Base-by-base conservation (phyloP, 2,113 vertebrate genomes). In the Phyllostomus hastatus region DNA sequence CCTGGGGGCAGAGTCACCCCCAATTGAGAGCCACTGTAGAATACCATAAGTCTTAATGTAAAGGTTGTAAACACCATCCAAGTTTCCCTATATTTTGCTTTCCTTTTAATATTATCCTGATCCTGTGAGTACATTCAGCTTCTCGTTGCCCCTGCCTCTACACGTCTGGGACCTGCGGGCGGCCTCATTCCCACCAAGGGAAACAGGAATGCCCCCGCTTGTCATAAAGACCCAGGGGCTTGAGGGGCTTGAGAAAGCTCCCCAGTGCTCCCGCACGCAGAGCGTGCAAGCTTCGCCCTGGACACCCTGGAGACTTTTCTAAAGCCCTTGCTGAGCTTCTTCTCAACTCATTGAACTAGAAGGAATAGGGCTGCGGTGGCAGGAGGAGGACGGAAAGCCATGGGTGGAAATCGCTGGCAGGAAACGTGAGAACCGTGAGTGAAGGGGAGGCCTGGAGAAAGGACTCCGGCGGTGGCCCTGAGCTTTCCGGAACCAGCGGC, bases 401-500 rank as follows among this genome's bases (percentile, higher is more conserved):
- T 48, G 57, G 52, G 33, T 82, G 79, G 80, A 12, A n/a, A 9
- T 84, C 69, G 41, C 73, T 73, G 8, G 28, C 84, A 80, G 70
- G 90, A 46, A 64, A 75, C 46, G 66, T 48, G 31, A 70, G 76
- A 70, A 20, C 73, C 67, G 46, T 3, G 0, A 1, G 1, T 10
- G 81, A 54, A 92, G 28, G 89, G 61, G 26, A 35, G 64, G 33
- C 7, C 9, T 67, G n/a, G 22, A 19, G 28, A 28, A 78, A 33
- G 52, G 50, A 20, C 5, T 26, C 20, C 0, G 35, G 33, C 2
- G 1, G 52, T 41, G 26, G 64, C 43, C 10, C 3, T 0, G 1
- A 16, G 4, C 43, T 66, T 14, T 69, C 28, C 38, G 24, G 52
- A 69, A 38, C 20, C 19, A 35, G 78, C 31, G 17, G 33, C 17